Base-by-base conservation (phyloP, 2,888 invertebrate species). In the Phengaris arion region DNA sequence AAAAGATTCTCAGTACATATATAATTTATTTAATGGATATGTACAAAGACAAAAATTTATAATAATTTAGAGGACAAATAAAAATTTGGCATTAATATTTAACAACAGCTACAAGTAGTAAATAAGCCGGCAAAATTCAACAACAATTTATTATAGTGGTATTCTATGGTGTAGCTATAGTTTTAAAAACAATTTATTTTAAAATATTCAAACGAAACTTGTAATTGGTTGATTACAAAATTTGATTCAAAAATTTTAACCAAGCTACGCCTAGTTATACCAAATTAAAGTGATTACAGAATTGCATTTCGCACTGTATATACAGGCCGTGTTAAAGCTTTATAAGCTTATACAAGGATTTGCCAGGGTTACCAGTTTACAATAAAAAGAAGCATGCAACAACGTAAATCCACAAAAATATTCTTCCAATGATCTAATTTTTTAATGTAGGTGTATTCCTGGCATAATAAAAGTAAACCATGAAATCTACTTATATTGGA, bases 21-120 rank as follows among this genome's bases (percentile, higher is more conserved):
- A 92, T 91, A 89, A 89, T 91, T 92, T 92, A 91, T 91, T 92
- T 86, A 90, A 88, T 90, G 90, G 92, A 92, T 92, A 92, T 92
- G 92, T 92, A 92, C 92, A 92, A 87, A 90, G 90, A 91, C 88
- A 90, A 89, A 89, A 88, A 83, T 84, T 89, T 88, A 89, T 35
- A 51, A 46, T 70, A 64, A 64, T 35, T 64, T 64, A 64, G 6
- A 64, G 86, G 87, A 89, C 88, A 92, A 91, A 91, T 90, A 90
- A 91, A 90, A 90, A 88, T 91, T 91, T 90, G 90, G 91, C 91
- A 90, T 90, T 89, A 90, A 91, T 85, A 88, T 84, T 90, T 86
- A 92, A 92, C 91, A 91, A 90, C 89, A 89, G 90, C 89, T 85
- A 87, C 87, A 88, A 85, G 82, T 86, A 84, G 85, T 86, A 86